Conservation (phyloP, 2,888 invertebrate species). For the Pharmacophagus antenor region DNA sequence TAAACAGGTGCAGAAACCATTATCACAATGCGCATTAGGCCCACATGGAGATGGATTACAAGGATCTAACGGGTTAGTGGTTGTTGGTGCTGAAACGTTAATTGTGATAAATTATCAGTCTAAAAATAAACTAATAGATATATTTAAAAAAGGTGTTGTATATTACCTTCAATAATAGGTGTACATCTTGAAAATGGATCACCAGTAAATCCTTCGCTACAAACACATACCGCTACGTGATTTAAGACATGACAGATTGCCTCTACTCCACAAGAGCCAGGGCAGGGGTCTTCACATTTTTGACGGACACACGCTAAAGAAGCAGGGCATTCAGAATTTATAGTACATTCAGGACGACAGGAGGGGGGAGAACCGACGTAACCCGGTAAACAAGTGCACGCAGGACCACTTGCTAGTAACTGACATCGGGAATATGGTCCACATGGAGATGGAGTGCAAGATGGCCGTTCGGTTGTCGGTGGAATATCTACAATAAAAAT, state of each 20-base stretch:
- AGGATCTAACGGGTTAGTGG: constrained; percentile 72
- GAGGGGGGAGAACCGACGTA: constrained; percentile 89
- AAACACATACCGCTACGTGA: constrained; percentile 90
- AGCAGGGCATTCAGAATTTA: constrained; percentile 89
- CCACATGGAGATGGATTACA: constrained; percentile 88
- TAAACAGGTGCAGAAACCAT: constrained; percentile 85
- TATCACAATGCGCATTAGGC: constrained; percentile 84
- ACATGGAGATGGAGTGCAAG: constrained; percentile 91
- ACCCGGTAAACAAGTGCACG: constrained; percentile 89
- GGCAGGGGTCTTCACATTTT: constrained; percentile 91
- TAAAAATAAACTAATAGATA: neutral
- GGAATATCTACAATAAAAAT: constrained; percentile 48
- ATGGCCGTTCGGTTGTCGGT: constrained; percentile 84
- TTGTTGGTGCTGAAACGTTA: constrained; percentile 56
- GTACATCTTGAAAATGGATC: constrained; percentile 89
- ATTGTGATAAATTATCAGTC: constrained; percentile 5
- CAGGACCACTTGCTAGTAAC: constrained; percentile 85
- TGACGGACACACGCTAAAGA: constrained; percentile 88
- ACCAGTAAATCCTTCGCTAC: constrained; percentile 87
- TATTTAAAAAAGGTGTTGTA: neutral
- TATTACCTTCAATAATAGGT: constrained; percentile 76
- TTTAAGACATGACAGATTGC: constrained; percentile 89
- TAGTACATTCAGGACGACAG: constrained; percentile 89
- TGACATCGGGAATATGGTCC: constrained; percentile 92
- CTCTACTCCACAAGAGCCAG: constrained; percentile 90